Conservation (phyloP, 2,113 vertebrate genomes). For the Melospiza georgiana region DNA sequence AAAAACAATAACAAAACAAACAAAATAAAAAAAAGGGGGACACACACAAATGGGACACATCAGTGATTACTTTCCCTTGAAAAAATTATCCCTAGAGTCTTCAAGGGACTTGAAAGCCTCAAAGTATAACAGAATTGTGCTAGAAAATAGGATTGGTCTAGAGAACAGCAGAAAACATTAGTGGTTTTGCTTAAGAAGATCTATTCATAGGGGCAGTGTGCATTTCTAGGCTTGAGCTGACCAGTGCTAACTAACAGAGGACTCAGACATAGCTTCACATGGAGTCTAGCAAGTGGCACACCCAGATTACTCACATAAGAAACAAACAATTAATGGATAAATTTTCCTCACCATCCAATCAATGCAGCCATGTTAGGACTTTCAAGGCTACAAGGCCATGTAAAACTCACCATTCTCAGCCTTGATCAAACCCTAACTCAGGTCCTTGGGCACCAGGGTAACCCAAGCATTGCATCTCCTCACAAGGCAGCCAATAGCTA, state of each 20-base stretch:
- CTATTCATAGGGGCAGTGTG: background rate
- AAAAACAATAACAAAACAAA: background rate
- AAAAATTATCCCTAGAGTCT: background rate
- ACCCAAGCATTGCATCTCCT: rapidly evolving
- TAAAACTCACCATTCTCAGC: background rate
- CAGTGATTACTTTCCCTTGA: background rate
- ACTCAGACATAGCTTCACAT: rapidly evolving
- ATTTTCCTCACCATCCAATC: background rate
- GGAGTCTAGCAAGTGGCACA: background rate
- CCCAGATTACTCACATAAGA: background rate
- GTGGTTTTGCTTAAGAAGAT: background rate
- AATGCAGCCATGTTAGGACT: background rate
- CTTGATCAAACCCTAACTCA: background rate
- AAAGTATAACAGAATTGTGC: background rate
- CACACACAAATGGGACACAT: background rate
- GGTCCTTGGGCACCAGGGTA: background rate
- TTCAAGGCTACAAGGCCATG: background rate
- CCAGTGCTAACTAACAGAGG: background rate
- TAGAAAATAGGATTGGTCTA: background rate
- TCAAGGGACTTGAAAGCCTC: background rate
- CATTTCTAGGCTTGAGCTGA: background rate
- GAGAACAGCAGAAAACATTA: background rate
- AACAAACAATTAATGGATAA: background rate
- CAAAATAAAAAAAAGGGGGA: background rate
- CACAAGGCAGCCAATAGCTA: background rate